A percentile compares a stretch with the other conserved stretches of the same genome.
Evolutionary conservation across 2,797 vertebrate species (phyloP).

Genomic region (Falco novaeseelandiae): DNA sequence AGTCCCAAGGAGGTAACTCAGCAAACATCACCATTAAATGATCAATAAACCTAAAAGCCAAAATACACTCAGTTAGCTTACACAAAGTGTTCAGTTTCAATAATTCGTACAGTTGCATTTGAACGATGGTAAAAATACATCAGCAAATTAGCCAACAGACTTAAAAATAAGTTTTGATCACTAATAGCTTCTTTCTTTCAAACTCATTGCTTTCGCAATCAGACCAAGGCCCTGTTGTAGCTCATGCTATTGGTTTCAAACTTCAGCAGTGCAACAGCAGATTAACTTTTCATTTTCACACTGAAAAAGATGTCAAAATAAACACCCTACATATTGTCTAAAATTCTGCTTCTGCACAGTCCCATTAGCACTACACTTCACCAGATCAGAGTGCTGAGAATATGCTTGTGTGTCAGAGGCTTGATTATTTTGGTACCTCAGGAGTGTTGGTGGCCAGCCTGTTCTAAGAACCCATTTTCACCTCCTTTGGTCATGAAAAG

Average conservation of each 20-base stretch:
- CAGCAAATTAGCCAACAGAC: background rate
- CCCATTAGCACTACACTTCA: background rate
- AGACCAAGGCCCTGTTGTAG: background rate
- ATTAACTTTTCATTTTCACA: background rate
- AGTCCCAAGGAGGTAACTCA: conserved; percentile 91
- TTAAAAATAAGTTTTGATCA: background rate
- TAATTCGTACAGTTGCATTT: background rate
- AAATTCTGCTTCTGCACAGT: background rate
- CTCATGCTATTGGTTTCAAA: background rate
- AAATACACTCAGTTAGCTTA: background rate
- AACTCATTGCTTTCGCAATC: background rate
- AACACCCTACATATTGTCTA: background rate
- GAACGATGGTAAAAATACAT: background rate
- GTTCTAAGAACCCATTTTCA: background rate
- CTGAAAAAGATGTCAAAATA: background rate
- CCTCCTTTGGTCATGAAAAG: background rate
- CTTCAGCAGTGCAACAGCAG: background rate
- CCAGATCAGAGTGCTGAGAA: background rate
- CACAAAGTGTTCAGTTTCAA: background rate
- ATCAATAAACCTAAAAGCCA: conserved; percentile 86
- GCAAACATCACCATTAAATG: conserved; percentile 93
- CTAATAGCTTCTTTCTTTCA: background rate
- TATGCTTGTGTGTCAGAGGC: background rate
- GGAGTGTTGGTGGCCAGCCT: background rate
- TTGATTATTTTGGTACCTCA: background rate